A percentile compares a stretch with the other conserved stretches of the same genome.
Evolutionary conservation across 2,113 vertebrate species (phyloP).

Genomic region (Albula goreensis): DNA sequence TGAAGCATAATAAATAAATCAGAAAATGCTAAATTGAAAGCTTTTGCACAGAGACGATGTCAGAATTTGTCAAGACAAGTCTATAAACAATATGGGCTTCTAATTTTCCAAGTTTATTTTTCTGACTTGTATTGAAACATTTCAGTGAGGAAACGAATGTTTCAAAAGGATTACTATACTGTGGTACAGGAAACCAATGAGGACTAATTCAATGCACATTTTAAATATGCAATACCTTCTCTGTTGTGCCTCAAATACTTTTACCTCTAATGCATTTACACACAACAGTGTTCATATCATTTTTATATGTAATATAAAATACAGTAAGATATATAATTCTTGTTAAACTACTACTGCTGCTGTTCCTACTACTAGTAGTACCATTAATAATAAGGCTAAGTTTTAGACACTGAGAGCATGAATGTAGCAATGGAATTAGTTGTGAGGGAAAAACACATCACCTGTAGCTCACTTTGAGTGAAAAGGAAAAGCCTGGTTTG

Average conservation of each 20-base stretch:
- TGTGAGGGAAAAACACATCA: too few relatives aligned
- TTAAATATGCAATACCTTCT: neutral
- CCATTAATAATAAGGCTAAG: neutral
- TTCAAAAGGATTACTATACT: neutral
- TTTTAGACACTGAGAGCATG: neutral
- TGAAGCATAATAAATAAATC: neutral
- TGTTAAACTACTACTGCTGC: too few relatives aligned
- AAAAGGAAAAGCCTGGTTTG: neutral
- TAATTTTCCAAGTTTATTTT: neutral
- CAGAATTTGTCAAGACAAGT: neutral
- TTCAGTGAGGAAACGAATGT: too few relatives aligned
- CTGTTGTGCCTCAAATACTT: neutral
- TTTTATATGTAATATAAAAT: too few relatives aligned
- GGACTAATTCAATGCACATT: neutral
- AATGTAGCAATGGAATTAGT: neutral
- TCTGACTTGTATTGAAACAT: neutral
- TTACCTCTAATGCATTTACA: too few relatives aligned
- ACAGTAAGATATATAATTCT: too few relatives aligned
- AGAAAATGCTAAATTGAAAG: neutral
- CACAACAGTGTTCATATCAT: too few relatives aligned
- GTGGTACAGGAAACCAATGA: neutral
- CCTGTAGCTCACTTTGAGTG: neutral
- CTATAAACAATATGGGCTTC: neutral
- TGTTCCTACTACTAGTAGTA: too few relatives aligned
- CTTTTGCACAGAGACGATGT: neutral